Percentiles rank a stretch among this genome's conserved stretches.
These are phyloP conservation scores for Talpa occidentalis DNA, from an alignment of 2,113 vertebrate genomes.

Conservation along the genomic window DNA sequence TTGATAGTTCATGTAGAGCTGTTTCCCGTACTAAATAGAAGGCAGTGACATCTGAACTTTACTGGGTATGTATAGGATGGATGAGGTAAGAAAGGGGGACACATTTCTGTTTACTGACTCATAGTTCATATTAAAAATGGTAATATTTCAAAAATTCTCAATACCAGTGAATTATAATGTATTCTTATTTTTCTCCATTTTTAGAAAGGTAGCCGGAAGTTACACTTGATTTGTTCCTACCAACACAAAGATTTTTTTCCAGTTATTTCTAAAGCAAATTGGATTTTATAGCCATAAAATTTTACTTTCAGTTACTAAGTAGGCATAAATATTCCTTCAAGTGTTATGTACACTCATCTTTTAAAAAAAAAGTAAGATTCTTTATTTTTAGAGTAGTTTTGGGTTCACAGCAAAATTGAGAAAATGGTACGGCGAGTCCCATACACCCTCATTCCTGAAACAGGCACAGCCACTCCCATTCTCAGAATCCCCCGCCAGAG, in stretches of 20 bases:
- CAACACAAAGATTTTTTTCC: constrained; percentile 35
- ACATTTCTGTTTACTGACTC: constrained; percentile 5
- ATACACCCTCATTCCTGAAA: background rate
- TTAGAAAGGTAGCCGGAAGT: background rate
- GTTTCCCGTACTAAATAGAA: constrained; percentile 94
- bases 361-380: background rate
- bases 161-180: background rate
- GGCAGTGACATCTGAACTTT: constrained; percentile 54
- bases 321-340: background rate
- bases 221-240: constrained; percentile 2
- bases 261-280: constrained; percentile 1
- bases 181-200: constrained; percentile 46
- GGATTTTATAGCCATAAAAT: background rate
- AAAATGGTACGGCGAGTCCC: background rate
- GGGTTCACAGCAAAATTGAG: background rate
- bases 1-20: constrained; percentile 96
- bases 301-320: constrained; percentile 43
- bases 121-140: constrained; percentile 32
- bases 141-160: constrained; percentile 21
- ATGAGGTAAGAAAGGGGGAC: background rate
- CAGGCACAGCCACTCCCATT: background rate
- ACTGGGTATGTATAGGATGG: background rate
- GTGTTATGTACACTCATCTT: background rate
- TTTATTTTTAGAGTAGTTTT: background rate
- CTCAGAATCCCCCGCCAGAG: background rate